A percentile compares a stretch with the other conserved stretches of the same genome.
Conservation (phyloP, 2,888 invertebrate genomes). For the Polymixis flavicincta region DNA sequence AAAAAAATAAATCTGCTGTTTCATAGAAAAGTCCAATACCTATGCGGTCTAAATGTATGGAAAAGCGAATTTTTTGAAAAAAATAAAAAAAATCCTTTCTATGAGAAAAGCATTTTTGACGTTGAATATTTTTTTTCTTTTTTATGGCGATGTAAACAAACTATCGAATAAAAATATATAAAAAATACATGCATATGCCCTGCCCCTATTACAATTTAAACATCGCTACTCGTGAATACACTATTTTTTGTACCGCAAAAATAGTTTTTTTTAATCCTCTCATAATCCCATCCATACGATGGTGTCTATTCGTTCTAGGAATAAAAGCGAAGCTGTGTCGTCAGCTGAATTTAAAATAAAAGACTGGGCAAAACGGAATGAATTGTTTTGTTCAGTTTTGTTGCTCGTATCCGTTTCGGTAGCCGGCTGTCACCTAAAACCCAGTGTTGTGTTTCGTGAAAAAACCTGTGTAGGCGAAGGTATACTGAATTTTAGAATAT, state of each 20-base stretch:
- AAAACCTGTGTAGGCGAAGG: background rate
- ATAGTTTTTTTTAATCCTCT: constrained; percentile 3
- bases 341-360: constrained; percentile 53
- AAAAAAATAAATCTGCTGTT: too few species aligned
- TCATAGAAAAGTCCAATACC: too few species aligned
- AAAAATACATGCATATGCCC: too few species aligned
- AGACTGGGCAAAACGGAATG: constrained; percentile 18
- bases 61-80: too few species aligned
- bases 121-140: too few species aligned
- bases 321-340: constrained; percentile 53
- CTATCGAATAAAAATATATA: too few species aligned
- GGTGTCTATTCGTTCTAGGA: constrained; percentile 19
- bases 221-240: background rate
- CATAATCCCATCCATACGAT: constrained; percentile 35
- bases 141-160: too few species aligned
- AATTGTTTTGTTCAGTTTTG: constrained; percentile 42
- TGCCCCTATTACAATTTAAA: background rate
- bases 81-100: too few species aligned
- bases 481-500: background rate
- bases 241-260: background rate
- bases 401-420: constrained; percentile 18
- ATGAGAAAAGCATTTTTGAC: too few species aligned
- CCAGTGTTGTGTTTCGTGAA: constrained; percentile 12
- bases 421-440: constrained; percentile 46
- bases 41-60: too few species aligned